Evolutionary conservation across 1,140 invertebrate species (phyloP).

Genomic region (Trypoxylus dichotomus): DNA sequence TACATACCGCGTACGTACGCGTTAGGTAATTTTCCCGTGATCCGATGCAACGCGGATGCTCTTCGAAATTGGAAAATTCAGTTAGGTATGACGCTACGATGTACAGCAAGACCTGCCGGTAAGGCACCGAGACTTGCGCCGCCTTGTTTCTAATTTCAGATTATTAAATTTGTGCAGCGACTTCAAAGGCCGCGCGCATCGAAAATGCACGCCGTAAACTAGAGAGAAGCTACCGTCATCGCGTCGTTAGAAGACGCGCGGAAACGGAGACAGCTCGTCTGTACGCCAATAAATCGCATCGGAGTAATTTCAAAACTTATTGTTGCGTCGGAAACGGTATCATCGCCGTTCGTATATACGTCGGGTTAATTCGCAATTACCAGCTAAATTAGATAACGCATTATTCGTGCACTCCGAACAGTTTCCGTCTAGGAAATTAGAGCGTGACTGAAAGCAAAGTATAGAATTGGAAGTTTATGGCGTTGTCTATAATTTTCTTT

Average conservation of each 20-base stretch:
- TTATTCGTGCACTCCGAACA: not conserved
- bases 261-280: not conserved
- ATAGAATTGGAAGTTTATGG: no score
- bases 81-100: not conserved
- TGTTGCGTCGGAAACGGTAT: not conserved
- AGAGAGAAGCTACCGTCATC: no score
- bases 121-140: not conserved
- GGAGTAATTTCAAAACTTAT: constrained; percentile 15
- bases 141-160: constrained; percentile 2
- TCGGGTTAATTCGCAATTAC: constrained; percentile 8
- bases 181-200: not conserved
- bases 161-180: constrained; percentile 20
- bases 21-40: not conserved
- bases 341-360: not conserved
- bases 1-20: not conserved
- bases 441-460: no score
- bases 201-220: not conserved
- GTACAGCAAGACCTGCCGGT: not conserved
- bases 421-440: no score
- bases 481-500: no score
- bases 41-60: not conserved
- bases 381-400: not conserved
- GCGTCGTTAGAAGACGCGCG: not conserved
- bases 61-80: not conserved
- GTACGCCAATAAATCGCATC: not conserved